A percentile compares a stretch with the other conserved stretches of the same genome.
phyloP scores from a whole-genome alignment of 2,113 vertebrate genomes.

The Lipotes vexillifer region DNA sequence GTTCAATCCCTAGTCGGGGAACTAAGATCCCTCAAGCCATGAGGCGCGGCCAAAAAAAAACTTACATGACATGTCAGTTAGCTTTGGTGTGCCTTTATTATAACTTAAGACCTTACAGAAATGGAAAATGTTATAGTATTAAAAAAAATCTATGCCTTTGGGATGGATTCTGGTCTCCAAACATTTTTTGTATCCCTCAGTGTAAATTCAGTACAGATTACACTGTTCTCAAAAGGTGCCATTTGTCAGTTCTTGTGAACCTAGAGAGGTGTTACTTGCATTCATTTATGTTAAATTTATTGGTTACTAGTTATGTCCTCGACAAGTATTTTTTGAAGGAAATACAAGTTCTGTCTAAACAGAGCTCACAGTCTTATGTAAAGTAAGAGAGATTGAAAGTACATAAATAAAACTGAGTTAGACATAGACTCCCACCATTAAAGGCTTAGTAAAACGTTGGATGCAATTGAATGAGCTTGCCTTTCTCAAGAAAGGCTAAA shows the following conservation, averaged over 20 bases:
- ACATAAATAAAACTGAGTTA: background rate
- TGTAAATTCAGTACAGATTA: background rate
- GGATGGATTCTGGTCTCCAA: background rate
- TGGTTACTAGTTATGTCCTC: background rate
- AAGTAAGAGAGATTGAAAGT: background rate
- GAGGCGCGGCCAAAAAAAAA: background rate
- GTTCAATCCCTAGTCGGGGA: background rate
- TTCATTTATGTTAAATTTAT: conserved; percentile 18
- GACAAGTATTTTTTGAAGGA: background rate
- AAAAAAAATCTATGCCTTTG: background rate
- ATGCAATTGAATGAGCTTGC: background rate
- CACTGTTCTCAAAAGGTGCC: background rate
- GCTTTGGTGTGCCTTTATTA: background rate
- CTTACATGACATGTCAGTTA: background rate
- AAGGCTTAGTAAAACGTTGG: background rate
- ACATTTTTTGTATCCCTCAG: background rate
- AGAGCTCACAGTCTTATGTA: background rate
- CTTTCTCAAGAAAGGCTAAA: conserved; percentile 12
- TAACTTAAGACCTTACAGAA: conserved; percentile 13
- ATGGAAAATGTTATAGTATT: background rate
- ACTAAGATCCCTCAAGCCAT: background rate
- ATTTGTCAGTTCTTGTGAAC: background rate
- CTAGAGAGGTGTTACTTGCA: background rate
- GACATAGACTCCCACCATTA: background rate
- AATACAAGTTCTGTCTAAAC: background rate